Conservation (phyloP, 2,113 vertebrate genomes). For the Oryzias celebensis region DNA sequence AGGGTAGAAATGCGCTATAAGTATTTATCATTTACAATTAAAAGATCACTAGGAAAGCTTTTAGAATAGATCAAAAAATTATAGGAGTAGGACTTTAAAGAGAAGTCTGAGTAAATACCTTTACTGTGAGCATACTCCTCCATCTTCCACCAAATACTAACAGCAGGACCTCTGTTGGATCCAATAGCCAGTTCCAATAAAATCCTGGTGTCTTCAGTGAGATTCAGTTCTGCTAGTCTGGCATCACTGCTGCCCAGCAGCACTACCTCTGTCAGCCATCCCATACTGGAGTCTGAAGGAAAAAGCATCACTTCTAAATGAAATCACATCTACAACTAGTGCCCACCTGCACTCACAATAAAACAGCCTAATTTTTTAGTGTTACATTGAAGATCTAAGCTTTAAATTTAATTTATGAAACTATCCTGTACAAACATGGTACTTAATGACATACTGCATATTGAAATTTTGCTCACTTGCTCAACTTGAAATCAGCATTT, state of each 20-base stretch:
- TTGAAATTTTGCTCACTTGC: too few relatives aligned
- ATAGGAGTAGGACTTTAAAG: too few relatives aligned
- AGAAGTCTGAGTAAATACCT: conserved; percentile 50
- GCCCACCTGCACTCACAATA: neutral
- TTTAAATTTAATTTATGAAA: neutral
- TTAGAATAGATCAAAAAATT: too few relatives aligned
- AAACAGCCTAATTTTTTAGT: neutral
- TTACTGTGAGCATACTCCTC: conserved; percentile 76
- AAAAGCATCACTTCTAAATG: neutral
- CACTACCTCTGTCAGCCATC: conserved; percentile 75
- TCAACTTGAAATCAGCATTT: too few relatives aligned
- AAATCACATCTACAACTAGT: neutral
- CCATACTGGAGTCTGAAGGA: conserved; percentile 67
- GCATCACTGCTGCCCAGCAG: conserved; percentile 72
- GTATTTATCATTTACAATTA: too few relatives aligned
- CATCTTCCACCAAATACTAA: conserved; percentile 77
- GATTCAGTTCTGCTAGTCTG: conserved; percentile 66
- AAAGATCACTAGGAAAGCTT: too few relatives aligned
- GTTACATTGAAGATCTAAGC: neutral
- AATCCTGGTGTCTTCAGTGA: conserved; percentile 72
- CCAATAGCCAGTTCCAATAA: conserved; percentile 79
- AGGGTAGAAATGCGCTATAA: too few relatives aligned
- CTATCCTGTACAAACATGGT: neutral
- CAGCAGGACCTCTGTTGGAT: conserved; percentile 68
- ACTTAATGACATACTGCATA: too few relatives aligned